These are phyloP conservation scores for Hydractinia symbiolongicarpus DNA, from an alignment of 30 jellyfish, hydroid and myxozoan genomes.

Conservation along the genomic window DNA sequence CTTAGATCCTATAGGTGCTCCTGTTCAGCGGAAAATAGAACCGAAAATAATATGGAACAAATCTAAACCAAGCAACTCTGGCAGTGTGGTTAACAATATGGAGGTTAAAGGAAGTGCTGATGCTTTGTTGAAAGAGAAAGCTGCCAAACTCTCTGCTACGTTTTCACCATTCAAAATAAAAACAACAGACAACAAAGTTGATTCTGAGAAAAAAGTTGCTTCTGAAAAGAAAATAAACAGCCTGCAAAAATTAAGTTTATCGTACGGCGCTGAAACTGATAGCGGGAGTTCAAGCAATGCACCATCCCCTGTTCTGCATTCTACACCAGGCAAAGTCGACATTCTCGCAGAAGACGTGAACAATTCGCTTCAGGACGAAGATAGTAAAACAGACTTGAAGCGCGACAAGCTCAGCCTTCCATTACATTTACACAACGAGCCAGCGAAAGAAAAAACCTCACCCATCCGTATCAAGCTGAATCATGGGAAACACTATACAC, in stretches of 20 bases:
- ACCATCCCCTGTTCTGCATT: not conserved
- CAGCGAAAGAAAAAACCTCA: slow-evolving; percentile 8
- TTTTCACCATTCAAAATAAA: not conserved
- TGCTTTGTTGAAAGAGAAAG: not conserved
- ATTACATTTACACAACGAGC: not conserved
- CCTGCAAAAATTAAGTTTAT: slow-evolving; percentile 3
- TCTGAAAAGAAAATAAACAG: not conserved
- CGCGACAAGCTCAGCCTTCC: not conserved
- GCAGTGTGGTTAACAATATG: not conserved
- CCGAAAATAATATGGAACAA: slow-evolving; percentile 1
- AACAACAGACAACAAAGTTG: not conserved
- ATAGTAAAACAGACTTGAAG: not conserved
- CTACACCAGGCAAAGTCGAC: not conserved
- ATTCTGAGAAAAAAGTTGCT: not conserved
- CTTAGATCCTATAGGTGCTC: not conserved
- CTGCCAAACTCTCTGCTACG: not conserved
- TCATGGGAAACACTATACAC: slow-evolving; percentile 13
- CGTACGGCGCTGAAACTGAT: slow-evolving; percentile 8
- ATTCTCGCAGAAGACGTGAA: not conserved
- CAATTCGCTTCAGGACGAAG: not conserved
- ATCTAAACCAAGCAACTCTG: not conserved
- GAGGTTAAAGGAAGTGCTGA: not conserved
- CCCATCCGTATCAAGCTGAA: slow-evolving; percentile 19
- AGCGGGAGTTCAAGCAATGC: slow-evolving; percentile 1
- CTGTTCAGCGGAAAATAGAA: slow-evolving; percentile 1